Base-by-base conservation (phyloP, 2,797 vertebrate genomes). In the Myiotriccus ornatus region DNA sequence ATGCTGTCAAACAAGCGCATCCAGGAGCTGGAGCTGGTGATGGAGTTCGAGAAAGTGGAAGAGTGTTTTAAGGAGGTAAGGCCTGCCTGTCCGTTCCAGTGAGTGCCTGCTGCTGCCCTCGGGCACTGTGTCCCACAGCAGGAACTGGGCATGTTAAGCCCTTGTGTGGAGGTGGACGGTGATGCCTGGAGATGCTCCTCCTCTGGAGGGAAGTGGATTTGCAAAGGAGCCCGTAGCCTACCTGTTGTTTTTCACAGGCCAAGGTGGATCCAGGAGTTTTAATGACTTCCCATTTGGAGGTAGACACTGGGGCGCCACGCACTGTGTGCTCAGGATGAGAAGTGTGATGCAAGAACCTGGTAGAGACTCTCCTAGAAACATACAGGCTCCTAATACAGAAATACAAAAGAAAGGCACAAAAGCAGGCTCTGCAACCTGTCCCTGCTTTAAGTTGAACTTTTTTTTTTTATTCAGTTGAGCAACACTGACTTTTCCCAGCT, bases 1-100 rank as follows among this genome's bases (percentile, higher is more conserved):
- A 98, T 98, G 90, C 95, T 98, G 77, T 99, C 98, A 77, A 99
- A 99, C 98, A 92, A 97, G 82, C 98, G 97, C 95, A 98, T 98
- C 18, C 98, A 98, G 96, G 97, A 98, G 13, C 98, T 99, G 80
- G 97, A 98, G 94, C 97, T 99, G 95, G 95, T 99, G 63, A 94
- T 98, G 91, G 98, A 98, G 57, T 98, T 99, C 6, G 98, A 98
- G 82, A 96, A 93, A 17, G 97, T 98, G 89, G 98, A 99, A 96
- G 88, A 96, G 32, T 97, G 97, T 79, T 98, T 99, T 93, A 97
- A 64, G 44, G 97, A 99, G 98, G 99, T 99, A 94, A 96, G 98
- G 35, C 60, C 82, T 74, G 10, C 49, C 59, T 75, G 52, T 52
- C 17, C 32, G 8, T 39, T 90, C 39, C 39, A 27, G 56, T 64